Base-by-base conservation (phyloP, 2,797 vertebrate genomes). In the Smutsia gigantea region DNA sequence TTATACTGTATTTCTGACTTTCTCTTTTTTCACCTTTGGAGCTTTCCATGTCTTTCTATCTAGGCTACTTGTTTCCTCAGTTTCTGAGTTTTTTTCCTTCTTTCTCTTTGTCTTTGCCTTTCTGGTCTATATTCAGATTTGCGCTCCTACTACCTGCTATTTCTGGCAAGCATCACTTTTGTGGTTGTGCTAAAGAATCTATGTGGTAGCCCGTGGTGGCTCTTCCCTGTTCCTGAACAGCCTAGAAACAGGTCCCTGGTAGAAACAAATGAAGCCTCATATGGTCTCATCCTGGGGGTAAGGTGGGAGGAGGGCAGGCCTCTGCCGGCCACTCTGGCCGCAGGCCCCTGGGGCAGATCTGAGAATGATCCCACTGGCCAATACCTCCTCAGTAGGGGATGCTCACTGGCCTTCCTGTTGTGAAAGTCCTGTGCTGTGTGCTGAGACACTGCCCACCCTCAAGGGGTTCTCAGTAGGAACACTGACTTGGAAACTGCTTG, bases 161-260 rank as follows among this genome's bases (percentile, higher is more conserved):
- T 99, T 98, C 99, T 99, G 99, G 99, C 99, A 84, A 95, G 97
- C 98, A 97, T 97, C 93, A 95, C 96, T 97, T 64, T 98, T 78
- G 59, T 98, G 98, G 98, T 98, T 99, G 99, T 99, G 99, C 99
- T 99, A 99, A 99, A 99, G 98, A 99, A 99, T 99, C 98, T 96
- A 81, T 98, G 98, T 98, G 91, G 90, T 98, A 97, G 98, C 97
- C 97, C 89, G 96, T 14, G 59, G 53, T 19, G 46, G 77, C 57
- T 87, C 27, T 39, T 93, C 11, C 25, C 15, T 39, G 27, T 9
- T 23, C 21, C 13, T 25, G 25, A 68, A 29, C 53, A 75, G 13
- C 37, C 91, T 82, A 12, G 46, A 46, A 46, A 46, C 11, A 46
- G 46, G 2, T 46, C 10, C 46, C 49, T 27, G 37, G 23, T 25